Percentiles rank a stretch among this genome's conserved stretches.
These are phyloP conservation scores for Papilio elwesi DNA, from an alignment of 2,888 invertebrate species.

Conservation along the genomic window DNA sequence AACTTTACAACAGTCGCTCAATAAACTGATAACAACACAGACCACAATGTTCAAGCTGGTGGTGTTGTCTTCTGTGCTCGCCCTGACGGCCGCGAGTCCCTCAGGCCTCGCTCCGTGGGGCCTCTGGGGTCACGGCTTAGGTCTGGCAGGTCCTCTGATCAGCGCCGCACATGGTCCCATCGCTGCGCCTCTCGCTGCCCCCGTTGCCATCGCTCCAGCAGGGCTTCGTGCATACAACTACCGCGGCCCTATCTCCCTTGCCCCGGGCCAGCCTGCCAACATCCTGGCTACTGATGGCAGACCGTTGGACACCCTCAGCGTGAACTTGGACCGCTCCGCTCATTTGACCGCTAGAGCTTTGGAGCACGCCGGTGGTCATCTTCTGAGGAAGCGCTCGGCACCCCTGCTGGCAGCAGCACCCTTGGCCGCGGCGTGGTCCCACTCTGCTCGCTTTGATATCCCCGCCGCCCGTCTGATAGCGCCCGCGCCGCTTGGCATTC, in stretches of 20 bases:
- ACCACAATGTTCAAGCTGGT: slow-evolving; percentile 84
- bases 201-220: slow-evolving; percentile 53
- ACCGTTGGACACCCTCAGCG: slow-evolving; percentile 77
- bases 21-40: slow-evolving; percentile 74
- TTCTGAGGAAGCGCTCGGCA: slow-evolving; percentile 71
- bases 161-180: slow-evolving; percentile 54
- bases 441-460: slow-evolving; percentile 43
- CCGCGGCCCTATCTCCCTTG: slow-evolving; percentile 75
- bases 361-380: slow-evolving; percentile 59
- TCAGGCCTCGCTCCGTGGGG: slow-evolving; percentile 56
- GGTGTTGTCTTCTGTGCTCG: slow-evolving; percentile 86
- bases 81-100: slow-evolving; percentile 81
- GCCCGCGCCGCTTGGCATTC: slow-evolving; percentile 49
- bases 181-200: slow-evolving; percentile 52
- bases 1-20: slow-evolving; percentile 69
- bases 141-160: slow-evolving; percentile 55
- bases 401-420: slow-evolving; percentile 57
- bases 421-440: slow-evolving; percentile 52
- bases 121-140: slow-evolving; percentile 42
- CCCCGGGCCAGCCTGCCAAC: slow-evolving; percentile 76
- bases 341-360: slow-evolving; percentile 72
- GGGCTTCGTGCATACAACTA: slow-evolving; percentile 69
- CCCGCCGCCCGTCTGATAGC: slow-evolving; percentile 51
- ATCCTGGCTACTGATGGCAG: slow-evolving; percentile 76
- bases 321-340: slow-evolving; percentile 75